Percentiles rank a stretch among this genome's conserved stretches.
These are phyloP conservation scores for Trichogramma dendrolimi DNA, from an alignment of 2,888 invertebrate species.

Conservation along the genomic window DNA sequence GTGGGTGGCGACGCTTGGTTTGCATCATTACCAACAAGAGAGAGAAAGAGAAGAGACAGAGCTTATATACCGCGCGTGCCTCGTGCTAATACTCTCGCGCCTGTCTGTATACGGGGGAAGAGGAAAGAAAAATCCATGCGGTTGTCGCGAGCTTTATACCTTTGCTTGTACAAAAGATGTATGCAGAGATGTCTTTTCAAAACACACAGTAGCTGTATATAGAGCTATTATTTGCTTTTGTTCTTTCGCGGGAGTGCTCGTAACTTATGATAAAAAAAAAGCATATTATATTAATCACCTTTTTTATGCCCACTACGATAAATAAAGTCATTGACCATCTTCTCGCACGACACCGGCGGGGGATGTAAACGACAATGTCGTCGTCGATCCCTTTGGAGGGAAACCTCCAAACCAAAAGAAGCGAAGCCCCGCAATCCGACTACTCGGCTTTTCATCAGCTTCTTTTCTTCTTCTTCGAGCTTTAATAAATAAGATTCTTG, in stretches of 20 bases:
- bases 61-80: background rate
- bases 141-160: background rate
- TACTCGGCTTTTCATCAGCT: conserved; percentile 13
- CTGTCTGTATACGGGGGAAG: background rate
- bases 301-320: too few species aligned
- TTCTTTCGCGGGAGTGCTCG: background rate
- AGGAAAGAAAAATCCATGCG: background rate
- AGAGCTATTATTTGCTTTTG: background rate
- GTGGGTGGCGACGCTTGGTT: background rate
- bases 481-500: too few species aligned
- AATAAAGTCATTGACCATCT: too few species aligned
- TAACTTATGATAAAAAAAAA: background rate
- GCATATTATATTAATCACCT: too few species aligned
- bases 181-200: background rate
- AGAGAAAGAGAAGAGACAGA: too few species aligned
- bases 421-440: background rate
- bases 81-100: background rate
- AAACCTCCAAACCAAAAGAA: conserved; percentile 35
- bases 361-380: too few species aligned
- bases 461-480: conserved; percentile 14
- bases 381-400: conserved; percentile 2
- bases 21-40: too few species aligned
- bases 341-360: too few species aligned
- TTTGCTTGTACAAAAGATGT: background rate
- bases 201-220: background rate